Evolutionary conservation across 2,888 invertebrate species (phyloP), one percentile per base, ranked within the genome.

Genomic region (Torymus aiolomorphi): DNA sequence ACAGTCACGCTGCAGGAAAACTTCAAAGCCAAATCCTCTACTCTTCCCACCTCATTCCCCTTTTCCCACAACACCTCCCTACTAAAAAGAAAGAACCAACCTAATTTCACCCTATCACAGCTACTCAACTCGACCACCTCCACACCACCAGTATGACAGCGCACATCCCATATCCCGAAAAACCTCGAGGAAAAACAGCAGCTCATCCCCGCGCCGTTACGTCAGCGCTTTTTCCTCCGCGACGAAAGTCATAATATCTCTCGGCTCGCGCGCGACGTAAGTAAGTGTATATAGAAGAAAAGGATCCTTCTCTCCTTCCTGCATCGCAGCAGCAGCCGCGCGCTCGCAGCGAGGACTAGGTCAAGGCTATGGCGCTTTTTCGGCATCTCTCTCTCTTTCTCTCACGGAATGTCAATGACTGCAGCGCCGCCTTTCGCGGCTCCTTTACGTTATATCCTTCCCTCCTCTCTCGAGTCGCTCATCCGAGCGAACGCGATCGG

Each of bases 321-420:
- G 71, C 12, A 42, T 69, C 24, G 54, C 8, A 13, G 11, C 4
- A 10, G 0, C 20, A n/a, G n/a, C n/a, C n/a, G n/a, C 12, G n/a
- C 14, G 20, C 31, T 49, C 10, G 14, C 56, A 10, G 12, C 12
- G 20, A 0, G 1, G 78, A 82, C 83, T 85, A 78, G 84, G 85
- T 85, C 85, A 85, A 85, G 85, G 85, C 83, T 84, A 82, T 42
- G 42, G 42, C 42, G 80, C 72, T 72, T 81, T 72, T 69, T 72
- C 76, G 59, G 31, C 63, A 20, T 72, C 75, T 71, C 57, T 56
- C 18, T 70, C 57, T 56, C 18, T 70, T 59, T 71, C 71, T 67
- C n/a, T 59, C 74, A 52, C 57, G 74, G 78, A 79, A 79, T 75
- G 70, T 54, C 75, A 75, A 75, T 75, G 75, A 75, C 79, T 71